Base-by-base conservation (phyloP, 64 coral and sea anemone genomes). In the Astreopora myriophthalma region DNA sequence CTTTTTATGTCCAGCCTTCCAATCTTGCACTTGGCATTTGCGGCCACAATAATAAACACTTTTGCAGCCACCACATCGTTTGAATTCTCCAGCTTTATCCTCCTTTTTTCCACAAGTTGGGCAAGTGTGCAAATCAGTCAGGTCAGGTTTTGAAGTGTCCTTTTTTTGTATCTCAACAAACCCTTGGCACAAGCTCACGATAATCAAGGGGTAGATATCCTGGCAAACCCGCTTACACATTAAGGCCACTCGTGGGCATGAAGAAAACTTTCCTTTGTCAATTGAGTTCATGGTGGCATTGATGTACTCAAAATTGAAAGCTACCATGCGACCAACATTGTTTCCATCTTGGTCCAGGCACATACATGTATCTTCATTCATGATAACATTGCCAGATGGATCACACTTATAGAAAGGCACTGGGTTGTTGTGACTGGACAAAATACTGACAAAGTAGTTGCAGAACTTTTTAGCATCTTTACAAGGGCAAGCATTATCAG, bases 331-430 rank as follows among this genome's bases (percentile, higher is more conserved):
- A 20, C 40, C 74, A 57, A 60, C 71, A 33, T 76, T 73, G 4
- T 60, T 64, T 12, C 72, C 72, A 89, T 89, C 87, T 76, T 74
- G 6, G 38, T 89, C 72, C 34, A 76, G 6, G 34, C 76, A 80
- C 52, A 89, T 76, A n/a, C n/a, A n/a, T n/a, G n/a, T n/a, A 22
- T 89, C 87, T 37, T 89, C 87, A 76, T 76, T 74, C 72, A 89
- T 26, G 46, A 64, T 39, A 76, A 89, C 40, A 77, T 89, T 48
- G 2, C 87, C 87, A 66, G 52, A 66, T 13, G 72, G 44, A 38
- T 33, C 22, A 7, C 72, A 74, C 87, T 77, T 73, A 17, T 64
- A 74, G 72, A 89, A 89, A 37, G 71, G 74, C 32, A 89, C 48
- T 26, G 87, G 87, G 34, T 76, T 89, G 13, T 76, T 76, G 8